A percentile compares a stretch with the other conserved stretches of the same genome.
Conservation (phyloP, 1,140 invertebrate species). For the Euwallacea similis region DNA sequence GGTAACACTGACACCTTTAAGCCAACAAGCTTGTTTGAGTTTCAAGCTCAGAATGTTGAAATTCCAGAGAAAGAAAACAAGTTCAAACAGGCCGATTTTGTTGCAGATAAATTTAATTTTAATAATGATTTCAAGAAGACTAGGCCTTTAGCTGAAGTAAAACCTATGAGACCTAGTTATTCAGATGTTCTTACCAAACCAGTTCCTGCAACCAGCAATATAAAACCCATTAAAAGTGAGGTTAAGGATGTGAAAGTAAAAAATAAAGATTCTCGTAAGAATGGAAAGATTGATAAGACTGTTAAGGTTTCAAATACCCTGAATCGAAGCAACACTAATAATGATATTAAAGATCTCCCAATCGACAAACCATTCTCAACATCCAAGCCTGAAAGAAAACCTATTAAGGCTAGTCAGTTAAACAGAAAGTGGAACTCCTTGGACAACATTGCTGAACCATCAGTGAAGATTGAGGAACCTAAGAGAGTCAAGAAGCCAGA, state of each 20-base stretch:
- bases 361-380: constrained; percentile 43
- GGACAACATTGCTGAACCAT: constrained; percentile 58
- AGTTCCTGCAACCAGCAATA: constrained; percentile 52
- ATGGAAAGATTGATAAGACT: constrained; percentile 55
- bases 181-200: constrained; percentile 77
- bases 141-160: constrained; percentile 79
- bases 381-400: constrained; percentile 43
- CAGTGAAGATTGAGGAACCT: constrained; percentile 47
- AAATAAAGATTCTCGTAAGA: constrained; percentile 52
- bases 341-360: constrained; percentile 49
- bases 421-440: constrained; percentile 61
- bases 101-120: constrained; percentile 49
- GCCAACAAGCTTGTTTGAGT: constrained; percentile 42
- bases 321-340: constrained; percentile 48
- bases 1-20: constrained; percentile 57
- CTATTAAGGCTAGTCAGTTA: constrained; percentile 53
- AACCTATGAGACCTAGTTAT: constrained; percentile 81
- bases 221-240: constrained; percentile 56
- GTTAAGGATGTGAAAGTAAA: constrained; percentile 53
- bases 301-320: constrained; percentile 54
- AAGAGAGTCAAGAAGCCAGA: constrained; percentile 56
- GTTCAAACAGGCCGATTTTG: constrained; percentile 31
- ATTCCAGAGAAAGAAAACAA: constrained; percentile 33
- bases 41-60: constrained; percentile 37
- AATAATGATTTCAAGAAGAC: constrained; percentile 63